Conservation (phyloP, 2,113 vertebrate genomes). For the Ginglymostoma cirratum region DNA sequence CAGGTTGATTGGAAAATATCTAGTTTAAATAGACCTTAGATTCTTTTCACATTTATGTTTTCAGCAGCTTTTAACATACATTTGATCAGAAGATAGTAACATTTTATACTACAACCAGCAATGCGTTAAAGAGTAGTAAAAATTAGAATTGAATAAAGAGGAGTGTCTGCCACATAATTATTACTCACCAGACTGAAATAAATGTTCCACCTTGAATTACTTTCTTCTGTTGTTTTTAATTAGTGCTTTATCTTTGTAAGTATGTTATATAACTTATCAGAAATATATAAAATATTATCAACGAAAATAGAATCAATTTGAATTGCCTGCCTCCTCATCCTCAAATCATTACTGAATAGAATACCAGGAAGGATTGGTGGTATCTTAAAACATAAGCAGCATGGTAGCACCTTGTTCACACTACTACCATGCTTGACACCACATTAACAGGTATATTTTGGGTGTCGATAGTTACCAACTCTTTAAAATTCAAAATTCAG, state of each 20-base stretch:
- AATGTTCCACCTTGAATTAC: neutral
- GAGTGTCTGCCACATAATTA: neutral
- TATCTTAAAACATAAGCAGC: neutral
- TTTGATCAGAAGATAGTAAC: neutral
- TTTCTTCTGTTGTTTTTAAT: neutral
- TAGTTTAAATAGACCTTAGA: neutral
- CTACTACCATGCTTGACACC: neutral
- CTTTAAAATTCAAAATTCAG: neutral
- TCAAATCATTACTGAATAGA: neutral
- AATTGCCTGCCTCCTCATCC: neutral
- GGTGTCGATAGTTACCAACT: neutral
- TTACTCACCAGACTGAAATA: neutral
- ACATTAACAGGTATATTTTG: neutral
- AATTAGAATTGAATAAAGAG: neutral
- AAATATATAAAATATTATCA: constrained; percentile 1
- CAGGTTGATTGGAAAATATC: too few species aligned
- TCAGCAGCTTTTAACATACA: neutral
- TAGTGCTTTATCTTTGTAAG: neutral
- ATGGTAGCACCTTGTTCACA: neutral
- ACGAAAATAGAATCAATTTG: neutral
- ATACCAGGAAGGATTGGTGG: neutral
- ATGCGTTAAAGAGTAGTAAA: neutral
- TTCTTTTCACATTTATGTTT: neutral
- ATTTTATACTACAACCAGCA: neutral
- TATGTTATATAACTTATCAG: neutral